Evolutionary conservation across 1,140 invertebrate species (phyloP), one percentile per base, ranked within the genome.

Genomic region (Melitaea cinxia): DNA sequence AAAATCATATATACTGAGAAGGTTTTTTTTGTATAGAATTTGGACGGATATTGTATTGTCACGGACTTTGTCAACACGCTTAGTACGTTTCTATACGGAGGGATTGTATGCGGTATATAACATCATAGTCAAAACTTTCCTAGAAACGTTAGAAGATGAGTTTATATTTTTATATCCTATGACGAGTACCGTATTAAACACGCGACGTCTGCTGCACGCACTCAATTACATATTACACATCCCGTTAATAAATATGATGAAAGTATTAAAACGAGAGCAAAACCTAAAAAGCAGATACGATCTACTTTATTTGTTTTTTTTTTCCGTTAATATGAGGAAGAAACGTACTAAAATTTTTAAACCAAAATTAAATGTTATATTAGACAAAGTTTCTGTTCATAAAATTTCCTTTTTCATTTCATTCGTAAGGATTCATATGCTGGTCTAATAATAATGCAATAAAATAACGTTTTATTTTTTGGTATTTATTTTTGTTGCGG

Each of bases 171-270:
- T 53, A 47, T 35, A 37, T 60, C 26, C 15, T 50, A 30, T 33
- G 7, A 21, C 35, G 24, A 55, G 56, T 60, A 60, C 64, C 64
- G 56, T 60, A 60, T 56, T 21, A 17, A 57, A 58, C 42, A 33
- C 42, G 54, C 62, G 61, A 49, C 61, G 54, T 42, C 54, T 57
- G 47, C 37, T 24, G 45, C 24, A 52, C 49, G 55, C 52, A 23
- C 50, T 26, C 56, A 65, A 58, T 60, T 66, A 60, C 39, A 30
- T 39, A 47, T 53, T 49, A 60, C 57, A 57, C 52, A 57, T 60
- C 56, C 64, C 64, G 64, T 66, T 66, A 66, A 57, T 65, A 57
- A 47, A 66, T 60, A 56, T 15, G 57, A 66, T 47, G 63, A 65
- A 65, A 65, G 63, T 59, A 58, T 65, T 56, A 42, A 37, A 61